Base-by-base conservation (phyloP, 2,113 vertebrate species). In the Loxodonta africana region DNA sequence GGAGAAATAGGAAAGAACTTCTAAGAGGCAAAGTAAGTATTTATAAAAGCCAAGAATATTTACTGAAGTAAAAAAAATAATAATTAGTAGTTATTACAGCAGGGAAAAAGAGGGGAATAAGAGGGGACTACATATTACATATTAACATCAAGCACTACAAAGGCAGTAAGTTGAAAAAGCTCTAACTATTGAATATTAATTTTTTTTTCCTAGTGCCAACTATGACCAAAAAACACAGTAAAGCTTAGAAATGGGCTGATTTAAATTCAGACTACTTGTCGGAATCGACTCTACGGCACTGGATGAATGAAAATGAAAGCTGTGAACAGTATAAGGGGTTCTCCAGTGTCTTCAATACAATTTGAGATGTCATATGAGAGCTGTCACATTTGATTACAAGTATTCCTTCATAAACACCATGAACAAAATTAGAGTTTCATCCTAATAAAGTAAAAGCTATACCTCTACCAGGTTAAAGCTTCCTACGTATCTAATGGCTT, bases 401-500 rank as follows among this genome's bases (percentile, higher is more conserved):
- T 0, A 96, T 44, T 62, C 87, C 87, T 93, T 95, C 94, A 96
- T 93, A 93, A 97, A 96, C 53, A 90, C 3, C 51, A 98, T 76
- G 77, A 83, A 92, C 44, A 80, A 97, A 95, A 96, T 84, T 89
- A 94, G 95, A 91, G 33, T 74, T 89, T 81, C 73, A 62, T n/a
- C 92, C 37, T 90, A 90, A 97, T 94, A 88, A 94, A 97, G 78
- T 53, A 91, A 74, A 96, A 97, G 89, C 84, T 60, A 74, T 3
- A 53, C 73, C 90, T 83, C 69, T 62, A 94, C 74, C 77, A 98
- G 73, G 83, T 0, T 88, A 78, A 82, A 96, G 88, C 88, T 73
- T 97, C 97, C 89, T 85, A 95, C 63, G 37, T 37, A 94, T 25
- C 23, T 76, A 81, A 93, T 63, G 23, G 44, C 88, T 97, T 96